Base-by-base conservation (phyloP, 2,113 vertebrate species). In the Chitala chitala region DNA sequence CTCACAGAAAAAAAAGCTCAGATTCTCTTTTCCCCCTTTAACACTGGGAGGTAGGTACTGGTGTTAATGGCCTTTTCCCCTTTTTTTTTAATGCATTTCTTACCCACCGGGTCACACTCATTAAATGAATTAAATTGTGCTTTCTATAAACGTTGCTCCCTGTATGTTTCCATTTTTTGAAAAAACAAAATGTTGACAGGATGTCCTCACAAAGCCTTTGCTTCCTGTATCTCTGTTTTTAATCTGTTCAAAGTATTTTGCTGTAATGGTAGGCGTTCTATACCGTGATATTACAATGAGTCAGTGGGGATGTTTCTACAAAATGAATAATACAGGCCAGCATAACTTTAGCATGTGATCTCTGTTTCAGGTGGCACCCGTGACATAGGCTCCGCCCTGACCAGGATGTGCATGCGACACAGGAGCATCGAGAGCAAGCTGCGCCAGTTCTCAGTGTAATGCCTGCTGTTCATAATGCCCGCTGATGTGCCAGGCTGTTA, bases 381-480 rank as follows among this genome's bases (percentile, higher is more conserved):
- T 80, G 96, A 98, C 83, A 98, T 99, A 0, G 96, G 96, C 78
- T 98, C 96, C 0, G 95, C 95, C 0, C 84, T 99, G 82, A 98
- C 96, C 75, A 92, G 96, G 73, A 98, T 99, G 95, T 99, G 96
- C 80, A 95, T 99, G 95, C 89, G 96, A 79, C 96, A 99, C 87
- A 93, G 95, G 78, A 96, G 96, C 90, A 98, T 99, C 40, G 96
- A 99, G 83, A 90, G 94, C 80, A 98, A 98, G 83, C 94, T 99
- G 81, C 92, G 94, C 63, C 93, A 98, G 81, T 97, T 98, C 87
- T 98, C 96, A 79, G 93, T 91, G 96, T 99, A 87, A 94, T 92
- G 77, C 76, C 40, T 36, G 8, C 38, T 36, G 22, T 65, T 20
- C 40, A n/a, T 2, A 9, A 24, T 46, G n/a, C 1, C 38, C 9